Base-by-base conservation (phyloP, 2,888 invertebrate genomes). In the Thalpophila matura region DNA sequence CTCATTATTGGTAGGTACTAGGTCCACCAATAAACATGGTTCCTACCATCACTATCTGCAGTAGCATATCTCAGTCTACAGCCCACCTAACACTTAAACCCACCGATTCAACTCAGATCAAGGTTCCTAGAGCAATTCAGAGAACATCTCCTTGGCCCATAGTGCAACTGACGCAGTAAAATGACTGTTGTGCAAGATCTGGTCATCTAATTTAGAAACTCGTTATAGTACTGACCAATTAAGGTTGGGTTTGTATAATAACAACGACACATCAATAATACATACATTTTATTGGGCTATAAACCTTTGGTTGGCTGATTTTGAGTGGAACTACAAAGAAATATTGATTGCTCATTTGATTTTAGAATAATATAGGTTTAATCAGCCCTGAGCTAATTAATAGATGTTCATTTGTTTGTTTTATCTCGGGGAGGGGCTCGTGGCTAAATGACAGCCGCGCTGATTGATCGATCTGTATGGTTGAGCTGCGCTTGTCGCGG, bases 171-270 rank as follows among this genome's bases (percentile, higher is more conserved):
- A 56, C 14, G 43, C 43, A 49, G 33, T 59, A 61, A 47, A 62
- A 20, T 50, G n/a, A 33, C 35, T 27, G 54, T 70, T 66, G 66
- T 70, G 70, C 16, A 65, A 74, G 37, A 46, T 47, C 64, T 63
- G 69, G 40, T 62, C 69, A 69, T 64, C 74, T 62, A 57, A 74
- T 74, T 65, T 60, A 74, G 60, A 61, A 63, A 49, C 63, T 58
- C 37, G 54, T 46, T 59, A 59, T 46, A 54, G 24, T 38, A 33
- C 18, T 4, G 12, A n/a, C 54, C 31, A 53, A 66, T 61, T 54
- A 55, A 71, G 10, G n/a, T 18, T 31, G 9, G 35, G 18, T 54
- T 55, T 51, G 71, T 55, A 69, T 63, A 63, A 42, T 63, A 57
- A 51, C 31, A 37, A 49, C 38, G 26, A 58, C 45, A 55, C 35